phyloP scores from a whole-genome alignment of 2,888 invertebrate genomes.

The Phasia obesa region DNA sequence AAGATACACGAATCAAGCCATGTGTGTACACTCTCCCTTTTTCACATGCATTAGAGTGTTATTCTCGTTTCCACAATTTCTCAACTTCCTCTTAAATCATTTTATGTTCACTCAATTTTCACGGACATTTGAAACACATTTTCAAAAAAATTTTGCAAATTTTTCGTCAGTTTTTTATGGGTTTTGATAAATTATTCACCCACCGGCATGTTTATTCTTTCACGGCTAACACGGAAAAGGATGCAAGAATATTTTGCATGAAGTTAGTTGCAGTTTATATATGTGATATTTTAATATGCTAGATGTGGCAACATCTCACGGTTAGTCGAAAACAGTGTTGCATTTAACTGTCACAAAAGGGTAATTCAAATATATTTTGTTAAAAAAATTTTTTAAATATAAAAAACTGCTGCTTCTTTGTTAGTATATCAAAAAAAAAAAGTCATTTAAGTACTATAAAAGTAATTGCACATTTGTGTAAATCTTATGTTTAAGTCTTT shows the following conservation, averaged over 20 bases:
- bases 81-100: neutral
- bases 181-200: constrained; percentile 78
- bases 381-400: too few relatives aligned
- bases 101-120: neutral
- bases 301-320: constrained; percentile 34
- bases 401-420: too few relatives aligned
- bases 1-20: constrained; percentile 10
- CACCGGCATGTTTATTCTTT: constrained; percentile 83
- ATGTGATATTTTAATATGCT: constrained; percentile 38
- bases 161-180: constrained; percentile 72
- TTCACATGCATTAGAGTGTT: constrained; percentile 15
- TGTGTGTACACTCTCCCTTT: constrained; percentile 48
- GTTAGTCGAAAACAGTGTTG: constrained; percentile 14
- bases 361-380: too few relatives aligned
- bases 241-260: constrained; percentile 73
- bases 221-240: constrained; percentile 83
- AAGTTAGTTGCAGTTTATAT: constrained; percentile 68
- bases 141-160: constrained; percentile 66
- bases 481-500: neutral
- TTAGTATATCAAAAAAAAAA: too few relatives aligned
- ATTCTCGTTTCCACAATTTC: neutral
- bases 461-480: too few relatives aligned
- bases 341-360: neutral
- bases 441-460: too few relatives aligned
- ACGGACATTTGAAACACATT: constrained; percentile 1